A percentile compares a stretch with the other conserved stretches of the same genome.
Conservation (phyloP, 2,113 vertebrate species). For the Myrmecophaga tridactyla region DNA sequence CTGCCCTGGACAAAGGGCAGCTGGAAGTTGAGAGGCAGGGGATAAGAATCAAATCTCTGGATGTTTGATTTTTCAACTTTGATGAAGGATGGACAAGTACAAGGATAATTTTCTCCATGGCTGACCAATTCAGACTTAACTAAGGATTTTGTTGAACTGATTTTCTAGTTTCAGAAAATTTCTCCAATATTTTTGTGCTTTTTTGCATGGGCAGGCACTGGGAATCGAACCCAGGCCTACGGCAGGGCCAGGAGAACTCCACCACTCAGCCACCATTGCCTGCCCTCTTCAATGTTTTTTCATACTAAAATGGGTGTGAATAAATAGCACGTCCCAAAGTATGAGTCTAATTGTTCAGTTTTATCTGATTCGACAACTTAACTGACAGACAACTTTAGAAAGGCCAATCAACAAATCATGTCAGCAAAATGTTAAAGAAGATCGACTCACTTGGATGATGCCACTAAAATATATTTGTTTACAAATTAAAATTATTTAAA, state of each 20-base stretch:
- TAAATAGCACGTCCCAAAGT: background rate
- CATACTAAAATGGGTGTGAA: background rate
- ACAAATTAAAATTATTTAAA: background rate
- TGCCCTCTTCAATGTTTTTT: background rate
- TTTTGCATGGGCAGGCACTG: too few relatives aligned
- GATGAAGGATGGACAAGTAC: background rate
- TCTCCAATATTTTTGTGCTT: too few relatives aligned
- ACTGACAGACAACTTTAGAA: background rate
- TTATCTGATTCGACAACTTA: background rate
- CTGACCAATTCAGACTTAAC: background rate
- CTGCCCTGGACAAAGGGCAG: too few relatives aligned
- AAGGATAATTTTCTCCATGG: background rate
- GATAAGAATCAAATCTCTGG: background rate
- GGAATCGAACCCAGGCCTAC: too few relatives aligned
- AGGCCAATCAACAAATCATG: background rate
- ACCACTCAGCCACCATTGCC: too few relatives aligned
- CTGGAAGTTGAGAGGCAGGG: background rate
- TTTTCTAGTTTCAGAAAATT: slow-evolving; percentile 3
- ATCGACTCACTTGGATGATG: background rate
- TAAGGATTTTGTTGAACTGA: background rate
- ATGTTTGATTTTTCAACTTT: background rate
- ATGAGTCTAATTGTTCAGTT: background rate
- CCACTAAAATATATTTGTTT: background rate
- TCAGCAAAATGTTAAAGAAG: background rate
- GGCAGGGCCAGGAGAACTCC: too few relatives aligned